Evolutionary conservation across 2,113 vertebrate species (phyloP).

Genomic region (Phalacrocorax brasilianus): DNA sequence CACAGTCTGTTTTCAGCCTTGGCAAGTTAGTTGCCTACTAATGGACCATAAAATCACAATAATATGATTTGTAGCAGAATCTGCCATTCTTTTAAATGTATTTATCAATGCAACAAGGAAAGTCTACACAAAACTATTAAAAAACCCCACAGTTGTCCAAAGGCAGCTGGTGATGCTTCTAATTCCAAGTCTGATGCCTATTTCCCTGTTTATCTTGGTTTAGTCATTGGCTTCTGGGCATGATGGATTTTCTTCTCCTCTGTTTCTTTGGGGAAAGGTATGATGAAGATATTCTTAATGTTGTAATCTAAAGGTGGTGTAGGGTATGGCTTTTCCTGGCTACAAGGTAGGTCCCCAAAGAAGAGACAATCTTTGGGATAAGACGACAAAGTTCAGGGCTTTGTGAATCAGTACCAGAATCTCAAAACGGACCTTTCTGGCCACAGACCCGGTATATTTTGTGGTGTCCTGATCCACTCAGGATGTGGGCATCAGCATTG

Average conservation of each 20-base stretch:
- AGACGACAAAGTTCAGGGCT: accelerated
- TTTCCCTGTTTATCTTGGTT: neutral
- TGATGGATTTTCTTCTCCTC: neutral
- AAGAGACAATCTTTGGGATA: neutral
- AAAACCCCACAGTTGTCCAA: neutral
- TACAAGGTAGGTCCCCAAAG: neutral
- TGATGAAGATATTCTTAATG: accelerated
- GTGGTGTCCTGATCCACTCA: neutral
- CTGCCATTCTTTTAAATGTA: neutral
- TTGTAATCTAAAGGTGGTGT: neutral
- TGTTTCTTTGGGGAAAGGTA: neutral
- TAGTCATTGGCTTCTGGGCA: neutral
- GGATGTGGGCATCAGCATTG: too few species aligned
- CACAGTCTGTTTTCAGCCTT: neutral
- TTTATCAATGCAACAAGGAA: neutral
- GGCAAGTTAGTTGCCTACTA: neutral
- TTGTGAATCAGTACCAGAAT: neutral
- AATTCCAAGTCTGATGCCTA: neutral
- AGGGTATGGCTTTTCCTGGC: neutral
- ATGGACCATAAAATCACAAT: neutral
- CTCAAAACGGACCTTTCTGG: neutral
- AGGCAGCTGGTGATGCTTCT: neutral
- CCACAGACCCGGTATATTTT: neutral
- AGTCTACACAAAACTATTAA: neutral
- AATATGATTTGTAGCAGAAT: neutral